Evolutionary conservation across 1,140 invertebrate species (phyloP), one percentile per base, ranked within the genome.

Genomic region (Amphibalanus amphitrite): DNA sequence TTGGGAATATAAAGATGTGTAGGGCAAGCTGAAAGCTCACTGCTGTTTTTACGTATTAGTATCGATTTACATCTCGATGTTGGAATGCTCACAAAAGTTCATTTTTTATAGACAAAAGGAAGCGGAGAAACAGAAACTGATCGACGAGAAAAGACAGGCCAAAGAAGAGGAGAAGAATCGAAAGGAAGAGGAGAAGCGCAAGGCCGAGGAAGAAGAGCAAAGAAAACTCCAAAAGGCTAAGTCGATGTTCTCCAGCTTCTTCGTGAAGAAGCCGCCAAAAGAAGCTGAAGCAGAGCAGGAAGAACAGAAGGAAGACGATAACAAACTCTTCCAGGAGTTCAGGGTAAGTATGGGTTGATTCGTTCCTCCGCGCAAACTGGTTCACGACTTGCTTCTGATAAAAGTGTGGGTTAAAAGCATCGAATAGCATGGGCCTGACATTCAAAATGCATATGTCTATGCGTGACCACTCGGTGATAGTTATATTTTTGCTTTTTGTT

Each of bases 171-270:
- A 67, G 10, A 67, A 28, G 65, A 26, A 17, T 26, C 65, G 65
- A 3, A 28, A 67, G 65, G 65, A 67, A 10, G 65, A 67, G 23
- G 65, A 67, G n/a, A 67, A 67, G 65, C 65, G 65, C 65, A 67
- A 67, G 65, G 47, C 47, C 10, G 47, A 67, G n/a, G 65, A 67
- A 17, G 65, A 67, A 28, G 65, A 67, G n/a, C n/a, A 67, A 25
- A 26, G 65, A 10, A 67, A 67, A 25, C 28, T 67, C n/a, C 6
- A 67, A 10, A 26, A 28, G 26, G n/a, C 65, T 25, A 67, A 28
- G 17, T 67, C 65, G 8, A 67, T 67, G 65, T 67, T 67, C 65
- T 28, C 65, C 65, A 67, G 28, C n/a, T 67, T 67, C 65, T 67
- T 67, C n/a, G 28, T 28, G 17, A 67, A 67, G 65, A 67, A 67